A percentile compares a stretch with the other conserved stretches of the same genome.
Evolutionary conservation across 2,113 vertebrate species (phyloP).

Genomic region (Nerophis ophidion): DNA sequence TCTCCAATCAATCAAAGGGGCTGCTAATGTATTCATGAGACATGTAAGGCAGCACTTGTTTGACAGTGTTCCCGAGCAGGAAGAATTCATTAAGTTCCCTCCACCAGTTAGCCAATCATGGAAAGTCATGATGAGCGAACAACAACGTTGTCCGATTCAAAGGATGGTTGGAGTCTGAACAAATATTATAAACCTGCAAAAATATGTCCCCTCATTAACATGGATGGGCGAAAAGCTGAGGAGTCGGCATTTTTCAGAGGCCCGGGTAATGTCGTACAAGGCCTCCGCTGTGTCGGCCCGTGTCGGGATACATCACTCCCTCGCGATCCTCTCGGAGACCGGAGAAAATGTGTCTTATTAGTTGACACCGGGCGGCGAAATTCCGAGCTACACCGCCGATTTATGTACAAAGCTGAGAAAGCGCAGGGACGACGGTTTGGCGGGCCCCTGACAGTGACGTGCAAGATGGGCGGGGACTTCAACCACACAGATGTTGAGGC

Average conservation of each 20-base stretch:
- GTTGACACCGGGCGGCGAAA: constrained; percentile 71
- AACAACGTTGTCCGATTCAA: constrained; percentile 49
- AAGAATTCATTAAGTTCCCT: constrained; percentile 75
- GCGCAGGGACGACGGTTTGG: constrained; percentile 48
- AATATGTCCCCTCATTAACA: constrained; percentile 72
- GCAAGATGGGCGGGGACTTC: constrained; percentile 47
- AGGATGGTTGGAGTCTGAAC: constrained; percentile 54
- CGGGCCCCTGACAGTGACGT: constrained; percentile 42
- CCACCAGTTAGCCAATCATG: constrained; percentile 53
- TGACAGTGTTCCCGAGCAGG: constrained; percentile 74
- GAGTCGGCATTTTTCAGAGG: constrained; percentile 64
- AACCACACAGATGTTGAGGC: constrained; percentile 56
- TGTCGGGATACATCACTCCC: constrained; percentile 58
- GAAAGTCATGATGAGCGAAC: constrained; percentile 39
- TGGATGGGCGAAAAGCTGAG: constrained; percentile 58
- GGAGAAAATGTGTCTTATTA: constrained; percentile 60
- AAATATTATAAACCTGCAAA: constrained; percentile 67
- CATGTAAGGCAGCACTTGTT: constrained; percentile 73
- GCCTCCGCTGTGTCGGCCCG: constrained; percentile 62
- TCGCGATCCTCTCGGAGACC: constrained; percentile 63
- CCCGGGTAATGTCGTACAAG: constrained; percentile 60
- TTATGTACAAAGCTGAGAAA: constrained; percentile 72
- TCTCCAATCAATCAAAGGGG: constrained; percentile 73
- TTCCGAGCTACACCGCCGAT: constrained; percentile 71
- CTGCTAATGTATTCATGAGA: constrained; percentile 73